These are phyloP conservation scores for Pteropus rufus DNA, from an alignment of 2,797 vertebrate genomes.

Conservation along the genomic window DNA sequence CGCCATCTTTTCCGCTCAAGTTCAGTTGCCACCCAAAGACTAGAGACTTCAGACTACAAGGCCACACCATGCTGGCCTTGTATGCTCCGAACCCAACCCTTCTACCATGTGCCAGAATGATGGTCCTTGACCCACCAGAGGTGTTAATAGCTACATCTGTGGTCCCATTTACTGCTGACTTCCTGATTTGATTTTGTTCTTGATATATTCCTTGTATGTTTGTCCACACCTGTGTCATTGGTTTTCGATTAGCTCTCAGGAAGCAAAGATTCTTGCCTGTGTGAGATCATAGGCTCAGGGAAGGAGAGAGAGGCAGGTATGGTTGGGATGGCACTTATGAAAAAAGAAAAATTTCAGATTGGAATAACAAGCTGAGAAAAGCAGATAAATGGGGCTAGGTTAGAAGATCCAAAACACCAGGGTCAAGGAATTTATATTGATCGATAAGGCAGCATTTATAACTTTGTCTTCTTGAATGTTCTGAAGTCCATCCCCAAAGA, in stretches of 20 bases:
- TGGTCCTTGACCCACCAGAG: background rate
- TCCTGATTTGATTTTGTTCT: conserved; percentile 6
- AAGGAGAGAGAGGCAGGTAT: background rate
- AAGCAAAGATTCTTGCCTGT: background rate
- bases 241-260: background rate
- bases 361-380: background rate
- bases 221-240: background rate
- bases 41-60: background rate
- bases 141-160: background rate
- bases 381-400: background rate
- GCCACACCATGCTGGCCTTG: background rate
- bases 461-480: background rate
- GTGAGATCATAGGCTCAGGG: background rate
- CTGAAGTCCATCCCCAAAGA: background rate
- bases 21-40: background rate
- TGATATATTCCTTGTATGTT: background rate
- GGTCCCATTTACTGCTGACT: background rate
- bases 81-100: background rate
- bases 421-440: background rate
- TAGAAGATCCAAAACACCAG: background rate
- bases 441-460: background rate
- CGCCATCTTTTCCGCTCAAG: background rate
- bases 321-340: background rate
- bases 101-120: background rate
- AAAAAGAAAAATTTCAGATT: background rate